Percentiles rank a stretch among this genome's conserved stretches.
Conservation (phyloP, 2,888 invertebrate genomes). For the Andricus curvator region DNA sequence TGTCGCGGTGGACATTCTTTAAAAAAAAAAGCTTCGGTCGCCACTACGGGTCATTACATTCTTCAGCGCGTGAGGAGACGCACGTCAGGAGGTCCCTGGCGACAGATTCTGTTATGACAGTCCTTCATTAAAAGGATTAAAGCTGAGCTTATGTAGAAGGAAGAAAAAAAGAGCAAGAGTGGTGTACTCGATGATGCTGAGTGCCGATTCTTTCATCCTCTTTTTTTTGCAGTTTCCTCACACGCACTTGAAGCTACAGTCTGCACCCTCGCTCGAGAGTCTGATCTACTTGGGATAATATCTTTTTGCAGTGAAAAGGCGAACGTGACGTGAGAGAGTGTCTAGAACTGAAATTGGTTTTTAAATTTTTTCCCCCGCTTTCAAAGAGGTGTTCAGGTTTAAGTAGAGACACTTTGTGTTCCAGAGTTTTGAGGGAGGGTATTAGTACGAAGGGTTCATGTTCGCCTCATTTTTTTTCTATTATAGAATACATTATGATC, state of each 20-base stretch:
- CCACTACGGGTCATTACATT: slow-evolving; percentile 51
- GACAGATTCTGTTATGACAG: neutral
- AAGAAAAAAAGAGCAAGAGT: slow-evolving; percentile 2
- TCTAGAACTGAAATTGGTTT: slow-evolving; percentile 26
- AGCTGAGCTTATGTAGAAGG: slow-evolving; percentile 15
- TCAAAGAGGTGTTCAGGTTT: slow-evolving; percentile 16
- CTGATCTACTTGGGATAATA: slow-evolving; percentile 39
- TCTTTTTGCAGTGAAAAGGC: slow-evolving; percentile 30
- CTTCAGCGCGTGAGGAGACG: slow-evolving; percentile 43
- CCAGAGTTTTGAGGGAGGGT: too few relatives aligned
- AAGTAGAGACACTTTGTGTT: neutral
- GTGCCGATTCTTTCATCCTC: slow-evolving; percentile 21
- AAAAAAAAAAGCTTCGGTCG: slow-evolving; percentile 52
- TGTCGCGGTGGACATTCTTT: slow-evolving; percentile 53
- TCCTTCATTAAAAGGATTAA: slow-evolving; percentile 12
- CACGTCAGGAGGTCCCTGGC: slow-evolving; percentile 14
- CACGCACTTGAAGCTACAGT: slow-evolving; percentile 18
- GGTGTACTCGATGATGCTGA: slow-evolving; percentile 4
- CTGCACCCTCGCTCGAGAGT: slow-evolving; percentile 3
- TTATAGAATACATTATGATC: too few relatives aligned
- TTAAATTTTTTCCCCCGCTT: slow-evolving; percentile 16
- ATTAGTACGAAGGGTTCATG: too few relatives aligned
- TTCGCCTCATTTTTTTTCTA: too few relatives aligned
- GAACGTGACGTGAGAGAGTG: slow-evolving; percentile 38
- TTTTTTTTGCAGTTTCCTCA: slow-evolving; percentile 30